Conservation (phyloP, 64 coral and sea anemone species). For the Pocillopora verrucosa region DNA sequence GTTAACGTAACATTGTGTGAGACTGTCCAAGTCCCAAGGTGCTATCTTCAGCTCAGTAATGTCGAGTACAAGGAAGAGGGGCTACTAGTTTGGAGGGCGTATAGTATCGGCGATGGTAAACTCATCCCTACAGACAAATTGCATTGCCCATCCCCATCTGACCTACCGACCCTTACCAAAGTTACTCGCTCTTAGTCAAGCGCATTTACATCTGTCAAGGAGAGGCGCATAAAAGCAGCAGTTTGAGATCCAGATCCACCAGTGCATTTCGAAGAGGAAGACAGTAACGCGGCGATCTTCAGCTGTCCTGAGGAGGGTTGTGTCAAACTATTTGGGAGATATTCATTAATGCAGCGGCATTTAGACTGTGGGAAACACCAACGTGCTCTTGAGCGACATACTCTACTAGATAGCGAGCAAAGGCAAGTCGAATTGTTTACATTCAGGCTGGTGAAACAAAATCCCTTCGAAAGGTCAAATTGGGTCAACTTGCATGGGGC, state of each 20-base stretch:
- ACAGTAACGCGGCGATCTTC: slow-evolving; percentile 44
- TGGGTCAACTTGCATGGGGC: slow-evolving; percentile 27
- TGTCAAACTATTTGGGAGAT: slow-evolving; percentile 61
- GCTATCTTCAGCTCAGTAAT: slow-evolving; percentile 13
- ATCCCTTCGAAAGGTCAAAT: slow-evolving; percentile 30
- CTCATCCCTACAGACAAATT: slow-evolving; percentile 46
- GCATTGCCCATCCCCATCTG: slow-evolving; percentile 40
- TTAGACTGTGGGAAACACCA: slow-evolving; percentile 71
- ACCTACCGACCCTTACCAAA: slow-evolving; percentile 17
- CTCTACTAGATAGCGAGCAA: slow-evolving; percentile 60
- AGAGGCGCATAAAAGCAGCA: slow-evolving; percentile 8
- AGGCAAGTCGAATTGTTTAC: slow-evolving; percentile 27
- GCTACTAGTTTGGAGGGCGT: slow-evolving; percentile 22
- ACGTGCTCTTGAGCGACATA: slow-evolving; percentile 48
- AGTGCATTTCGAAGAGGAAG: slow-evolving; percentile 31
- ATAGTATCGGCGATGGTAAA: slow-evolving; percentile 23
- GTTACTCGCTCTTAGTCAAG: slow-evolving; percentile 22
- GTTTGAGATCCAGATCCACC: slow-evolving; percentile 31
- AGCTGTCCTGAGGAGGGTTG: slow-evolving; percentile 68
- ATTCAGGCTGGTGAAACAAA: slow-evolving; percentile 33
- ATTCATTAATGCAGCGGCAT: slow-evolving; percentile 64
- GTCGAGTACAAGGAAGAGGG: slow-evolving; percentile 16
- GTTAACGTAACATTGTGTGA: slow-evolving; percentile 43
- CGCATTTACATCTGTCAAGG: background rate
- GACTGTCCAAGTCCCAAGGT: slow-evolving; percentile 34